Base-by-base conservation (phyloP, 2,113 vertebrate species). In the Pholis gunnellus region DNA sequence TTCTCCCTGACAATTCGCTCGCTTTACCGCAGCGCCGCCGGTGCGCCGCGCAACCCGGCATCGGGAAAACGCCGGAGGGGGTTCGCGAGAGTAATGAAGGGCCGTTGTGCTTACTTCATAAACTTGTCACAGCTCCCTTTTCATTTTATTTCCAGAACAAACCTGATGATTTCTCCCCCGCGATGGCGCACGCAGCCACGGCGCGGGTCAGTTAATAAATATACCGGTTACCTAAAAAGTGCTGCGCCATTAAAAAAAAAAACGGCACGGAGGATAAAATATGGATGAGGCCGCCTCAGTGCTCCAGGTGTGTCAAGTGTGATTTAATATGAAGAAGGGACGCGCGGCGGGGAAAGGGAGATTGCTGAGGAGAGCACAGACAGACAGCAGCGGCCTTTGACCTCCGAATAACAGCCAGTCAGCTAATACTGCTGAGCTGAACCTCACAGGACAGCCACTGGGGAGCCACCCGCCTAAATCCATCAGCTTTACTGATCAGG, bases 271-370 rank as follows among this genome's bases (percentile, higher is more conserved):
- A n/a, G 93, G 94, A 97, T 98, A 96, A 98, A 98, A 99, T 98
- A 98, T 98, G 97, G 96, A 98, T 99, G 97, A 97, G 96, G 96
- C 95, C 8, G 83, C 82, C 66, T 75, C 90, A 84, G 92, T 79
- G 95, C 96, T 95, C 95, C 96, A 96, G 97, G 97, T 98, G 96
- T 92, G 96, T 97, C 97, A 96, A 96, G 94, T 95, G 96, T 98
- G 97, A 99, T 99, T 98, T 98, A 97, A 98, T 97, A 97, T 97
- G 95, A 96, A 94, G 94, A 93, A 93, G 94, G 85, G 79, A 66
- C 10, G 78, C 9, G 22, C 8, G 13, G 71, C 5, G 52, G 52
- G 70, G 73, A 44, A 93, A 31, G 93, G 96, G 95, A 96, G 96
- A 97, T 97, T 97, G 96, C 96, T 93, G 87, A 85, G 88, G 92